Evolutionary conservation across 1,140 invertebrate genomes (phyloP), one percentile per base, ranked within the genome.

Genomic region (Ooceraea biroi): DNA sequence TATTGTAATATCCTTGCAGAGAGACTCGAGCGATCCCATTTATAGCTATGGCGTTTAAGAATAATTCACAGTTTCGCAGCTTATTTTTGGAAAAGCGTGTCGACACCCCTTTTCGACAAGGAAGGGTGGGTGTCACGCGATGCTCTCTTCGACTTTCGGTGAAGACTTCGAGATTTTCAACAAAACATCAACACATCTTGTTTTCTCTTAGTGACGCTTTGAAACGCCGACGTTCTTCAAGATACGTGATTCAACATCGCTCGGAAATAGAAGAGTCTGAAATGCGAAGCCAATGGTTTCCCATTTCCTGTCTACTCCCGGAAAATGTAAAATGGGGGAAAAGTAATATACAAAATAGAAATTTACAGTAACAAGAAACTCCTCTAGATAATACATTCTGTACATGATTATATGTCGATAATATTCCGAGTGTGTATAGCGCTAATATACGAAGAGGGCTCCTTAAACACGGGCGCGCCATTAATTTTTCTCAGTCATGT

Each of bases 121-220:
- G 57, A 14, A 77, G 17, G 12, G 17, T 44, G 83, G 19, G 14
- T 50, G 87, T 74, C 73, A 66, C 46, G 30, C 25, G 44, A 57
- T 0, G 11, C 30, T 68, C n/a, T 1, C 19, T 52, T 52, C 25
- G 27, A 78, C 61, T 65, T 85, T 61, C 61, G 48, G 17, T 50
- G 12, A 68, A 22, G 73, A 76, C 50, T 77, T 52, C 19, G 46
- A 30, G 30, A 73, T 78, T 87, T 88, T 86, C 65, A 58, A 88
- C 84, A 86, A 86, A 87, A 89, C 74, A 85, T 85, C 88, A 88
- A 88, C 85, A 85, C 80, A 3, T 52, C 11, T 8, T 85, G 63
- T 85, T 89, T 90, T 74, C 44, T 19, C 74, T 77, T 8, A 57
- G 36, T 17, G 65, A 71, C 44, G n/a, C 61, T 83, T 73, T 78